Percentiles rank a stretch among this genome's conserved stretches.
These are phyloP conservation scores for Alca torda DNA, from an alignment of 2,797 vertebrate genomes.

Conservation along the genomic window DNA sequence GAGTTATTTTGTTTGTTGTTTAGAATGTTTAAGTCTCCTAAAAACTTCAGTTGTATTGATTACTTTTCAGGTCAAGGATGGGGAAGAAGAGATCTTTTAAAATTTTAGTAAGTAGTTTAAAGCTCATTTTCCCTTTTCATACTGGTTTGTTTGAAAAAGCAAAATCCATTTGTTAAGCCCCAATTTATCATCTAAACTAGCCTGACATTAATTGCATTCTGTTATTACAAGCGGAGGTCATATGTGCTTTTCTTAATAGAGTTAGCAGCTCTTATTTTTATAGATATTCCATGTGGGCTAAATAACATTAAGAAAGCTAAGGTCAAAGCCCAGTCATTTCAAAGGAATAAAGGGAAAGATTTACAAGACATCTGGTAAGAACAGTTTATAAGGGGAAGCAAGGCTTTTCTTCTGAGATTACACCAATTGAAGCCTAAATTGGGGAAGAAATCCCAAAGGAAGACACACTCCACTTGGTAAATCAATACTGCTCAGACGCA, in stretches of 20 bases:
- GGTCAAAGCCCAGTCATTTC: conserved; percentile 63
- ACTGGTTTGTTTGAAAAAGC: conserved; percentile 34
- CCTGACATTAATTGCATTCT: conserved; percentile 70
- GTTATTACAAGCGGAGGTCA: conserved; percentile 56
- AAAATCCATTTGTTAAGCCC: conserved; percentile 55
- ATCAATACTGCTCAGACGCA: conserved; percentile 17
- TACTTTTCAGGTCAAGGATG: not conserved
- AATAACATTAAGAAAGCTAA: conserved; percentile 65
- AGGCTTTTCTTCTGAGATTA: conserved; percentile 47
- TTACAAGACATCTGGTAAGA: conserved; percentile 57
- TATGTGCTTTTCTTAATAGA: conserved; percentile 64
- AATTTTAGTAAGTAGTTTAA: conserved; percentile 24
- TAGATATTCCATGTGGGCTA: conserved; percentile 65
- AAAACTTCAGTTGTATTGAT: not conserved
- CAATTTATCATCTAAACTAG: conserved; percentile 62
- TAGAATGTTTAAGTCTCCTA: not conserved
- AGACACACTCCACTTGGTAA: not conserved
- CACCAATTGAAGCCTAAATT: conserved; percentile 54
- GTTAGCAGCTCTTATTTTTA: conserved; percentile 65
- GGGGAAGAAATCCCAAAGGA: conserved; percentile 36
- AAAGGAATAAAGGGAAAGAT: conserved; percentile 59
- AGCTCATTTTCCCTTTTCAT: conserved; percentile 41
- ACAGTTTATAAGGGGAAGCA: conserved; percentile 32
- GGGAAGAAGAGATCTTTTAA: not conserved
- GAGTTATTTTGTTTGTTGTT: not conserved